These are phyloP conservation scores for Andinoacara biseriatus DNA, from an alignment of 2,113 vertebrate genomes.

Conservation along the genomic window DNA sequence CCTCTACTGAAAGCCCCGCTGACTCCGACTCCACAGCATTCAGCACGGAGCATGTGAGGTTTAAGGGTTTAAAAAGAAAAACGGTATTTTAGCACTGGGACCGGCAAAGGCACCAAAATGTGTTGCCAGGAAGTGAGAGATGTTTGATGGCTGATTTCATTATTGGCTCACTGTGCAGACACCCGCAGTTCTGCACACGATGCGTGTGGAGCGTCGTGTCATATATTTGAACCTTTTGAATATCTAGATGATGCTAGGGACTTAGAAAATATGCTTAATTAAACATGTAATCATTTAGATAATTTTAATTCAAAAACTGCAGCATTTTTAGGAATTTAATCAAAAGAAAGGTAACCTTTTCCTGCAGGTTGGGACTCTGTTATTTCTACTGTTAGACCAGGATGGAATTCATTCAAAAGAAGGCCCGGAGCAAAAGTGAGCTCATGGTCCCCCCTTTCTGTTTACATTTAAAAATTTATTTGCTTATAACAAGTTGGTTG, in stretches of 20 bases:
- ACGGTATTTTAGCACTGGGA: neutral
- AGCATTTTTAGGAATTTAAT: neutral
- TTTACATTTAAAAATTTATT: neutral
- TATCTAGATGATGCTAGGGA: neutral
- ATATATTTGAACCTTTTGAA: neutral
- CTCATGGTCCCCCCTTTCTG: fast-evolving
- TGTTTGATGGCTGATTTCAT: neutral
- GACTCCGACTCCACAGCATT: neutral
- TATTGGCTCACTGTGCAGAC: fast-evolving
- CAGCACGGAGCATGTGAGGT: neutral
- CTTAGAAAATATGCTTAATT: neutral
- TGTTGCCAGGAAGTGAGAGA: neutral
- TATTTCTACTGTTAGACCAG: neutral
- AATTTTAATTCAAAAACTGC: fast-evolving
- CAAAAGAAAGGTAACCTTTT: fast-evolving
- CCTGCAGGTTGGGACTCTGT: neutral
- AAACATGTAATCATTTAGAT: neutral
- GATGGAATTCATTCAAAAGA: fast-evolving
- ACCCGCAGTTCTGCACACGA: neutral
- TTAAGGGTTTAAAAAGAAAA: neutral
- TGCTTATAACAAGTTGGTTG: neutral
- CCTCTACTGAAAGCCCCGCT: neutral
- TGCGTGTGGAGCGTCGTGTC: neutral
- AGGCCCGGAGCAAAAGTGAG: neutral
- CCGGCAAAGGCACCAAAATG: neutral